Conservation (phyloP, 2,797 vertebrate genomes). For the Morelia viridis region DNA sequence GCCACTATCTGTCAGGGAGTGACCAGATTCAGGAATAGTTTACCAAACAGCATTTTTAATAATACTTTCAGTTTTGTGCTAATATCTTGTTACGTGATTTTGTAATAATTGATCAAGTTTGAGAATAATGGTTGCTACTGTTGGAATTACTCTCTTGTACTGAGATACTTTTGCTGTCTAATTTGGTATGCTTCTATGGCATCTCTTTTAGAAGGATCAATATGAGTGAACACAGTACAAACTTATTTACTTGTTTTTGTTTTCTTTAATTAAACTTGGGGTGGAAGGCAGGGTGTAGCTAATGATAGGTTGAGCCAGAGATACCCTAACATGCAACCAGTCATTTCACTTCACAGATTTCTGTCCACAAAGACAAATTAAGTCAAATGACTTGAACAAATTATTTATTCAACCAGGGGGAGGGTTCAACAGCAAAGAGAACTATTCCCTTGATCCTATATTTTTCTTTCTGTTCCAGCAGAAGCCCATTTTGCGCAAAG, state of each 20-base stretch:
- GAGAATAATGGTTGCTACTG: background rate
- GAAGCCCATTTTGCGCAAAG: background rate
- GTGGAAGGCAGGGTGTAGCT: background rate
- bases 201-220: background rate
- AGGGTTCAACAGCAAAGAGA: background rate
- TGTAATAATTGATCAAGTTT: no score
- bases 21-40: background rate
- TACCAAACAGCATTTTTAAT: background rate
- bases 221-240: background rate
- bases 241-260: background rate
- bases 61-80: background rate
- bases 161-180: background rate
- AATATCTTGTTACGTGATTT: no score
- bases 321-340: background rate
- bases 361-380: background rate
- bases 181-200: background rate
- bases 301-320: background rate
- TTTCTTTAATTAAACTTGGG: background rate
- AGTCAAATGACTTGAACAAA: background rate
- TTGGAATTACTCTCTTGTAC: background rate
- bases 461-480: constrained; percentile 2
- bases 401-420: background rate
- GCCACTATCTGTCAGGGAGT: background rate
- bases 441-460: background rate
- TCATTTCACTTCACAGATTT: background rate